Percentiles rank a stretch among this genome's conserved stretches.
phyloP scores from a whole-genome alignment of 2,888 invertebrate genomes.

The Ichneumoninae sp. region DNA sequence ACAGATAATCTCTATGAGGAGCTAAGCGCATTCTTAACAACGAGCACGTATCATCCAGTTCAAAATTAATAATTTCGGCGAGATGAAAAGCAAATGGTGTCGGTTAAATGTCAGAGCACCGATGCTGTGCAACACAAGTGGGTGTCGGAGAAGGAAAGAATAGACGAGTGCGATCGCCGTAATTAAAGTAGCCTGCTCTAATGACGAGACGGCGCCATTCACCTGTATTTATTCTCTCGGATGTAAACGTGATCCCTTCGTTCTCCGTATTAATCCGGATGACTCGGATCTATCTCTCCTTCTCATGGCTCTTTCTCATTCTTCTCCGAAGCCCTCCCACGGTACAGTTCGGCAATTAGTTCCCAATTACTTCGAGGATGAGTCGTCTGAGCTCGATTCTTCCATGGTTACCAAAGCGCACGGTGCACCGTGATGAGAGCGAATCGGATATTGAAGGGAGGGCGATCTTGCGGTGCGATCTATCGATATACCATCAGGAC shows the following conservation, averaged over 20 bases:
- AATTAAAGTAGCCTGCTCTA: slow-evolving; percentile 77
- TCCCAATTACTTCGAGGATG: slow-evolving; percentile 80
- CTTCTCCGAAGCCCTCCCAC: slow-evolving; percentile 72
- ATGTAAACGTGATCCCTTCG: slow-evolving; percentile 2
- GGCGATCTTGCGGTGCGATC: slow-evolving; percentile 28
- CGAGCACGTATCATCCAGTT: slow-evolving; percentile 60
- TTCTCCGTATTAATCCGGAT: slow-evolving; percentile 77
- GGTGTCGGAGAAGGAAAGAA: slow-evolving; percentile 43
- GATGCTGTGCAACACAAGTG: slow-evolving; percentile 15
- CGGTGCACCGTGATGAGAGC: slow-evolving; percentile 40
- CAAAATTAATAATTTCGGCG: slow-evolving; percentile 79
- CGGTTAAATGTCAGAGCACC: slow-evolving; percentile 74
- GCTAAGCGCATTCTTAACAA: slow-evolving; percentile 24
- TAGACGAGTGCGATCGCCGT: slow-evolving; percentile 76
- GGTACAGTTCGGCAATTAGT: slow-evolving; percentile 77
- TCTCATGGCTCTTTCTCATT: slow-evolving; percentile 41
- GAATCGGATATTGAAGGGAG: slow-evolving; percentile 57
- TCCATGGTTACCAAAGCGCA: slow-evolving; percentile 3
- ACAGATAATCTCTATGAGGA: slow-evolving; percentile 14
- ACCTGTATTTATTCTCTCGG: slow-evolving; percentile 68
- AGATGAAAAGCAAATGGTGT: slow-evolving; percentile 77
- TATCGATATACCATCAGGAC: slow-evolving; percentile 31
- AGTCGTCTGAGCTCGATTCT: slow-evolving; percentile 66
- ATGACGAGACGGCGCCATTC: slow-evolving; percentile 72
- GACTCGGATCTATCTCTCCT: slow-evolving; percentile 75